Evolutionary conservation across 2,888 invertebrate genomes (phyloP).

Genomic region (Eristalinus sepulchralis): DNA sequence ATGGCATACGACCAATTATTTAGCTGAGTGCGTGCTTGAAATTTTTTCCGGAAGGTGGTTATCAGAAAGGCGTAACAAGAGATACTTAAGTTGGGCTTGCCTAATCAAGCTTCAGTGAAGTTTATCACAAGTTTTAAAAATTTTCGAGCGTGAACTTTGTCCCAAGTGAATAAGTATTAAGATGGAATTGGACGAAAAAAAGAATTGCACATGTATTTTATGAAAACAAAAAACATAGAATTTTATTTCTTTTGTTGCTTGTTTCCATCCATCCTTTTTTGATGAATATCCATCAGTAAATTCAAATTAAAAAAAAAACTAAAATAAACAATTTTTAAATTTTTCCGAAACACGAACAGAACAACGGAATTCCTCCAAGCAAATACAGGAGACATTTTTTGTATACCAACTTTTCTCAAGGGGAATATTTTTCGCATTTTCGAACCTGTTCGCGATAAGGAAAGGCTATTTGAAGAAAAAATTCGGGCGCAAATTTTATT

Average conservation of each 20-base stretch:
- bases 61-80: slow-evolving; percentile 1
- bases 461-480: not conserved
- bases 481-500: not conserved
- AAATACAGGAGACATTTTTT: no score
- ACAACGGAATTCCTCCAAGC: no score
- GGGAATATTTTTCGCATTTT: not conserved
- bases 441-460: not conserved
- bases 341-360: no score
- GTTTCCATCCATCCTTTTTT: not conserved
- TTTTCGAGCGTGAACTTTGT: no score
- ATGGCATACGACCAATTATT: not conserved
- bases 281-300: not conserved
- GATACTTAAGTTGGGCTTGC: not conserved
- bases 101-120: no score
- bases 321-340: no score
- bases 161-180: no score
- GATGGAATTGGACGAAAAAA: no score
- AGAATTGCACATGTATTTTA: no score
- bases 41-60: slow-evolving; percentile 19
- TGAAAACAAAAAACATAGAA: no score
- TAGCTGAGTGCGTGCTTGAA: slow-evolving; percentile 13
- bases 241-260: not conserved
- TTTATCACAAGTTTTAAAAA: no score
- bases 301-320: no score
- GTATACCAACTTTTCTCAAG: not conserved